Evolutionary conservation across 2,888 invertebrate species (phyloP).

Genomic region (Sinelater perroti): DNA sequence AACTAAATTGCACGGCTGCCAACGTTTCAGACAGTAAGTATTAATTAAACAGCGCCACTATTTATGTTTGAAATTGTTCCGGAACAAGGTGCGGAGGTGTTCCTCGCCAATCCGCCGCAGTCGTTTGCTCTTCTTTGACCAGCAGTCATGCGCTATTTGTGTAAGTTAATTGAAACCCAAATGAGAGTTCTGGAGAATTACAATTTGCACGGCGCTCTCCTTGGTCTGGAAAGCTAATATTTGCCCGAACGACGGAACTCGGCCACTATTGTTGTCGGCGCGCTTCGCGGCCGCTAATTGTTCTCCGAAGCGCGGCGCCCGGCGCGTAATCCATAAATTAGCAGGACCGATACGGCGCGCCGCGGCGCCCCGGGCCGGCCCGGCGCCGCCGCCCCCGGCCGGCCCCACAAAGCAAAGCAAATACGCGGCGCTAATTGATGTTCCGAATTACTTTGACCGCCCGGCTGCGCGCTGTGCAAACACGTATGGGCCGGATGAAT

Average conservation of each 20-base stretch:
- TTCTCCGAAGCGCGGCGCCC: conserved; percentile 26
- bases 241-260: conserved; percentile 43
- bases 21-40: no score
- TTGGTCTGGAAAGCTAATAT: conserved; percentile 44
- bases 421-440: conserved; percentile 44
- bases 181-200: conserved; percentile 41
- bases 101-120: conserved; percentile 30
- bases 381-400: background rate
- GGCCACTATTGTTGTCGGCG: conserved; percentile 36
- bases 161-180: conserved; percentile 46
- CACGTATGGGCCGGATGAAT: conserved; percentile 1
- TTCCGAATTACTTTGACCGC: conserved; percentile 36
- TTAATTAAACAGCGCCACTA: no score
- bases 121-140: conserved; percentile 32
- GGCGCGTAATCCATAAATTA: conserved; percentile 4
- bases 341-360: background rate
- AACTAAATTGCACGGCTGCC: no score
- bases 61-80: conserved; percentile 1
- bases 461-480: conserved; percentile 14
- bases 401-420: conserved; percentile 41
- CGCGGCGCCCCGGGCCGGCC: background rate
- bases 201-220: conserved; percentile 37
- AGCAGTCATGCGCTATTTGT: conserved; percentile 41
- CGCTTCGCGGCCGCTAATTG: conserved; percentile 21
- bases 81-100: conserved; percentile 11